Evolutionary conservation across 2,797 vertebrate species (phyloP), one percentile per base, ranked within the genome.

Genomic region (Hirundo rustica): DNA sequence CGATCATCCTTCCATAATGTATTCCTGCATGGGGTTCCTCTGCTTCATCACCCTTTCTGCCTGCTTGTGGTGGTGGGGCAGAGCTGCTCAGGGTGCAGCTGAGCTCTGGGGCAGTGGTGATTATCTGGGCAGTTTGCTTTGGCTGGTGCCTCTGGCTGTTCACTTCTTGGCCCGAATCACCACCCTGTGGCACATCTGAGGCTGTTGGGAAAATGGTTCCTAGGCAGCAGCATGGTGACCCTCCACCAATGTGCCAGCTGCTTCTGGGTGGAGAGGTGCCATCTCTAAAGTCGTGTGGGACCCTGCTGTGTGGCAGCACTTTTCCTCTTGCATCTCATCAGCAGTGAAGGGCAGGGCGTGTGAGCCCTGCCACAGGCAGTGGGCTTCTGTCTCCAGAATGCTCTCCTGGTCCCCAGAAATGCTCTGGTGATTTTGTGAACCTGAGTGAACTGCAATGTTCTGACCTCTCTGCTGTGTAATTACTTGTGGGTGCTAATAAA

Each of bases 221-320:
- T 2, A 29, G 38, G 34, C 18, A 78, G 38, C 48, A 57, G 29
- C 45, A 3, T 12, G 30, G 29, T 70, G 47, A 15, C 54, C 25
- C 6, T 7, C 25, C 47, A n/a, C 27, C 26, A 10, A 0, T 0
- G 0, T 51, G 40, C 20, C 47, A 45, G 72, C 40, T 64, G 45
- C 64, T 40, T 34, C 65, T 84, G 61, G 23, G 25, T 44, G 40
- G 21, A n/a, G 55, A 44, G 19, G 27, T 77, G 77, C 34, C 1
- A 0, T 19, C n/a, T 70, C 75, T 12, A 9, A 64, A 53, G 60
- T 26, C 45, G 34, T 11, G 11, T 57, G 60, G 34, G 22, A 53
- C 47, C 25, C 22, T 0, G 3, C n/a, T 65, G 42, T 40, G 55
- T 45, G 53, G 32, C 20, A 21, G 32, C 32, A n/a, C 55, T 36